These are phyloP conservation scores for Philereme transversata DNA, from an alignment of 2,888 invertebrate species.

Conservation along the genomic window DNA sequence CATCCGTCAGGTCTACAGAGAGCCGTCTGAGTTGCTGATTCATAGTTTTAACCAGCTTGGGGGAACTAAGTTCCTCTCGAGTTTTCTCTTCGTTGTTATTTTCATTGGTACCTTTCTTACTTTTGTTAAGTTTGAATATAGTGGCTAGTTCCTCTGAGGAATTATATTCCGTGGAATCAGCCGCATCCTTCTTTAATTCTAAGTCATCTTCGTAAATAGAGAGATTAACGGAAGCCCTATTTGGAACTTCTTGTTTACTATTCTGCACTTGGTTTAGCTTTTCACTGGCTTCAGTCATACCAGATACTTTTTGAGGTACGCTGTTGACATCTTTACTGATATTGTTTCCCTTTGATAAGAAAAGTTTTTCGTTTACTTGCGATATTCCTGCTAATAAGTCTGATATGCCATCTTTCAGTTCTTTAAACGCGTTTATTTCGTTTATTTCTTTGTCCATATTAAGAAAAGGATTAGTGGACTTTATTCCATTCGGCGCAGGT, in stretches of 20 bases:
- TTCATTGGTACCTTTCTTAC: constrained; percentile 49
- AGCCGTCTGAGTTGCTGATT: constrained; percentile 76
- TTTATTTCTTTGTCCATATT: constrained; percentile 71
- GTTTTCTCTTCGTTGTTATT: constrained; percentile 51
- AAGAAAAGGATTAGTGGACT: constrained; percentile 71
- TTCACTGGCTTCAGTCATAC: constrained; percentile 65
- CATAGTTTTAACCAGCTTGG: constrained; percentile 74
- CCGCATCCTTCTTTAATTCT: constrained; percentile 67
- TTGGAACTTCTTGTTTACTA: constrained; percentile 51
- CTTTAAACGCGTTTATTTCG: constrained; percentile 78
- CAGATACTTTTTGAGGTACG: constrained; percentile 47
- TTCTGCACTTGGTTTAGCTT: constrained; percentile 61
- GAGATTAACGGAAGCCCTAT: constrained; percentile 68
- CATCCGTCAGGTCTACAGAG: constrained; percentile 69
- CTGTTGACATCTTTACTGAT: constrained; percentile 38
- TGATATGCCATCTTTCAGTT: constrained; percentile 79
- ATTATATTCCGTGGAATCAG: constrained; percentile 85
- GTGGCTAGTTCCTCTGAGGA: constrained; percentile 86
- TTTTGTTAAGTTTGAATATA: constrained; percentile 81
- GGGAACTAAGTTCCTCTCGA: constrained; percentile 73
- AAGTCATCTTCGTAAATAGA: constrained; percentile 77
- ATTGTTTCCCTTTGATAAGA: constrained; percentile 57
- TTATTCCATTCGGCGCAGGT: constrained; percentile 47
- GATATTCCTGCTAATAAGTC: constrained; percentile 80
- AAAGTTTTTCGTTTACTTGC: constrained; percentile 77